phyloP scores from a whole-genome alignment of 2,113 vertebrate genomes.

The Tachycineta bicolor region DNA sequence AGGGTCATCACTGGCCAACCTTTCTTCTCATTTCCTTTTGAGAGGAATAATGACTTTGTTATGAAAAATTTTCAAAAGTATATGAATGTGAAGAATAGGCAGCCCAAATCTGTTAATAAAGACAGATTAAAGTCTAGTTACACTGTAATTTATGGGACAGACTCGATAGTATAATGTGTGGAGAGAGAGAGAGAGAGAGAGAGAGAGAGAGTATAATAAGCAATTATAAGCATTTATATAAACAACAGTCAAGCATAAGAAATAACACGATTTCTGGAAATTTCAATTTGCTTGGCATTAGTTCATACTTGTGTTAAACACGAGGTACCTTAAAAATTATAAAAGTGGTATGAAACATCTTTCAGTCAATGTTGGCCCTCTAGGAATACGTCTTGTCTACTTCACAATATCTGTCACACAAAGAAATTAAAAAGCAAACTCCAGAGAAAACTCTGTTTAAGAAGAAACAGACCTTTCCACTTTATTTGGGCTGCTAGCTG shows the following conservation, averaged over 20 bases:
- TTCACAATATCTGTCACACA: neutral
- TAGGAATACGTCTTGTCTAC: neutral
- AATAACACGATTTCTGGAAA: neutral
- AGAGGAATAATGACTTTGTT: neutral
- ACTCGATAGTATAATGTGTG: neutral
- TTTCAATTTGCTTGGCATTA: neutral
- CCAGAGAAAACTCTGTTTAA: neutral
- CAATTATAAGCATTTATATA: neutral
- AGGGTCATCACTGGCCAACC: neutral
- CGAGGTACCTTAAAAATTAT: neutral
- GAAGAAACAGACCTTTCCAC: neutral
- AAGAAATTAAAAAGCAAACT: neutral
- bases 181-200: no score
- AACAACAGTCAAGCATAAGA: neutral
- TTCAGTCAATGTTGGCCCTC: neutral
- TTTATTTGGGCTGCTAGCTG: neutral
- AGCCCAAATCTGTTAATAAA: neutral
- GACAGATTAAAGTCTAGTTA: neutral
- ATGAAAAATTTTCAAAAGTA: neutral
- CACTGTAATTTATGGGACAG: neutral
- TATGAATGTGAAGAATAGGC: neutral
- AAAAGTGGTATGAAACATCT: neutral
- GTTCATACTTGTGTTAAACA: neutral
- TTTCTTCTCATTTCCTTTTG: neutral
- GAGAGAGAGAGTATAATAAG: no score